A percentile compares a stretch with the other conserved stretches of the same genome.
Evolutionary conservation across 1,140 invertebrate species (phyloP).

Genomic region (Zaprionus capensis): DNA sequence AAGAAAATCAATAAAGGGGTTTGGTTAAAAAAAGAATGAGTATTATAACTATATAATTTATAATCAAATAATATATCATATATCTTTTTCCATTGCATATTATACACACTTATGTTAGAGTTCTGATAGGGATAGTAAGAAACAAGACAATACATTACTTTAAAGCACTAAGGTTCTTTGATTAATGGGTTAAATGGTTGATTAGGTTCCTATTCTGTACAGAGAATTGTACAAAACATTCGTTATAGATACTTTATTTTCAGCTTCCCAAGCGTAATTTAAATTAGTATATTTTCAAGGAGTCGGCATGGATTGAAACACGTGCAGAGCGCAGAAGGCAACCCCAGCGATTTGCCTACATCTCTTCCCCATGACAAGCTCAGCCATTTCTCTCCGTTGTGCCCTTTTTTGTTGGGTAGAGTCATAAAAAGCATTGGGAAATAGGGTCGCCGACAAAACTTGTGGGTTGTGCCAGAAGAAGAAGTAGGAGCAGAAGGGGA

Average conservation of each 20-base stretch:
- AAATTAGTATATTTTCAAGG: conserved; percentile 51
- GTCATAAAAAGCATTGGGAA: conserved; percentile 43
- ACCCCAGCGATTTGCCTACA: conserved; percentile 42
- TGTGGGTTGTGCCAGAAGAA: conserved; percentile 25
- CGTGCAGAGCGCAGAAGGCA: conserved; percentile 12
- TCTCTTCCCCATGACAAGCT: neutral
- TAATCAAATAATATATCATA: no score
- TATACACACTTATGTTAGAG: no score
- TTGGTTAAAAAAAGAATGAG: no score
- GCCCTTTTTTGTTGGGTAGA: conserved; percentile 30
- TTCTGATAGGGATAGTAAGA: no score
- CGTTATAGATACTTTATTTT: neutral
- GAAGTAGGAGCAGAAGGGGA: neutral
- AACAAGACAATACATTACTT: no score
- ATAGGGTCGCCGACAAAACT: conserved; percentile 28
- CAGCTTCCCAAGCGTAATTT: conserved; percentile 34
- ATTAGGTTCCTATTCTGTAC: no score
- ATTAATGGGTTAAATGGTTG: no score
- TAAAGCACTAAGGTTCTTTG: no score
- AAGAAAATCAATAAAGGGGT: no score
- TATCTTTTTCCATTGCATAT: no score
- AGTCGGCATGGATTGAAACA: conserved; percentile 46
- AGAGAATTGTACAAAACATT: neutral
- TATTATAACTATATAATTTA: no score
- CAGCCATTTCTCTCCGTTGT: conserved; percentile 24